Percentiles rank a stretch among this genome's conserved stretches.
Evolutionary conservation across 2,113 vertebrate species (phyloP).

Genomic region (Chloropsis hardwickii): DNA sequence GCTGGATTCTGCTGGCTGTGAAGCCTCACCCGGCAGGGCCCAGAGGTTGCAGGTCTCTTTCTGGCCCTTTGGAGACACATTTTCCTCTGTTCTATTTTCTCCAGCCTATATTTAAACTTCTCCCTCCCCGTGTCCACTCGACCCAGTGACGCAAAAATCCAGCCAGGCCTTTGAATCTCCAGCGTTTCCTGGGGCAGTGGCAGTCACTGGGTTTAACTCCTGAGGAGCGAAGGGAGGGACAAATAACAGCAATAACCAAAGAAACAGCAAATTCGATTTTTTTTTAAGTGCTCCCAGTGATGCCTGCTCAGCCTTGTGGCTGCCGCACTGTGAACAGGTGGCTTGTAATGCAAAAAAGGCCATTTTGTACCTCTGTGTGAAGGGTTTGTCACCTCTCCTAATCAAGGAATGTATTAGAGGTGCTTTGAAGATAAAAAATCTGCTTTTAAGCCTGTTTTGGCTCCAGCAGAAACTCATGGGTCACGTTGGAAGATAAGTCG

Average conservation of each 20-base stretch:
- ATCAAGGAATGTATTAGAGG: neutral
- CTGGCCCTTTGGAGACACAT: neutral
- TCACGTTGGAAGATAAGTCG: accelerated
- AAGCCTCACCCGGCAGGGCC: neutral
- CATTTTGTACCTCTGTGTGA: neutral
- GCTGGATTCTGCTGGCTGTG: accelerated
- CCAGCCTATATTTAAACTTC: conserved; percentile 40
- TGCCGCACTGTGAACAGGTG: neutral
- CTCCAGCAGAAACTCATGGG: accelerated
- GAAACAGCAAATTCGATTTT: neutral
- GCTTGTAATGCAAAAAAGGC: neutral
- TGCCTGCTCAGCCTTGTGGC: accelerated
- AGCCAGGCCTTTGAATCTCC: neutral
- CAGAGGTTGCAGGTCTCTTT: neutral
- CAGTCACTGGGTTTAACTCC: neutral
- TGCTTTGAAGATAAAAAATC: neutral
- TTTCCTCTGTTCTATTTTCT: conserved; percentile 18
- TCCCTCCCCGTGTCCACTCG: neutral
- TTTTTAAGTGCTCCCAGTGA: neutral
- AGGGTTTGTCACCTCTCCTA: neutral
- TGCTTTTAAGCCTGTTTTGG: neutral
- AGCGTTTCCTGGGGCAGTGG: neutral
- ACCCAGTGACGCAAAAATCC: neutral
- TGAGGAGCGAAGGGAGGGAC: neutral
- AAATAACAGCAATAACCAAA: neutral